A percentile compares a stretch with the other conserved stretches of the same genome.
phyloP scores from a whole-genome alignment of 1,140 invertebrate species.

The Platorchestia sp. region DNA sequence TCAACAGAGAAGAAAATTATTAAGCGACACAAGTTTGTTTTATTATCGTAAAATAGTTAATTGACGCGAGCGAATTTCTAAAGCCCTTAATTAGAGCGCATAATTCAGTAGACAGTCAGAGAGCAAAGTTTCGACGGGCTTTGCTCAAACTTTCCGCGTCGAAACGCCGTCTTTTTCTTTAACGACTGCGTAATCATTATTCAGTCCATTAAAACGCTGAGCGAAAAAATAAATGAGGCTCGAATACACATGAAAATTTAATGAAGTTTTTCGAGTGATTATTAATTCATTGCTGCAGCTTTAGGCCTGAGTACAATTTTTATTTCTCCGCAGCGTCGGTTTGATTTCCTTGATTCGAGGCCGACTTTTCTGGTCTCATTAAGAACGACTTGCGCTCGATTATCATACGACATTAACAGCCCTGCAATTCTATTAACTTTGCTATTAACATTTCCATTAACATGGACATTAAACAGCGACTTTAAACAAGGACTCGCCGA shows the following conservation, averaged over 20 bases:
- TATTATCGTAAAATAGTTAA: background rate
- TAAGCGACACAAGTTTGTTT: background rate
- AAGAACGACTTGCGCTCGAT: constrained; percentile 41
- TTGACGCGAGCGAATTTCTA: background rate
- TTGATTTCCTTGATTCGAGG: background rate
- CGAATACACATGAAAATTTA: constrained; percentile 48
- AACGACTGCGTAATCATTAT: constrained; percentile 36
- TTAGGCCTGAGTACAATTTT: constrained; percentile 7
- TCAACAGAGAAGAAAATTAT: background rate
- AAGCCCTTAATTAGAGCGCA: constrained; percentile 32
- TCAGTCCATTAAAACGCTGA: constrained; percentile 36
- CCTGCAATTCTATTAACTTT: constrained; percentile 53
- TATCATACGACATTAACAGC: constrained; percentile 51
- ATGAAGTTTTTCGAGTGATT: constrained; percentile 53
- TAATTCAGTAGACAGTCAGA: constrained; percentile 36
- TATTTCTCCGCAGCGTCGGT: background rate
- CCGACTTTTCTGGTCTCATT: constrained; percentile 11
- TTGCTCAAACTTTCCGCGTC: background rate
- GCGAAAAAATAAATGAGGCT: constrained; percentile 30
- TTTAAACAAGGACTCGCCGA: background rate
- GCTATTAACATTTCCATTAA: constrained; percentile 56
- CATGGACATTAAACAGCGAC: constrained; percentile 25
- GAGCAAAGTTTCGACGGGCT: background rate
- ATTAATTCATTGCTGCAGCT: constrained; percentile 49
- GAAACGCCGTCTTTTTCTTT: background rate